phyloP scores from a whole-genome alignment of 2,113 vertebrate species.

The Serilophus lunatus region DNA sequence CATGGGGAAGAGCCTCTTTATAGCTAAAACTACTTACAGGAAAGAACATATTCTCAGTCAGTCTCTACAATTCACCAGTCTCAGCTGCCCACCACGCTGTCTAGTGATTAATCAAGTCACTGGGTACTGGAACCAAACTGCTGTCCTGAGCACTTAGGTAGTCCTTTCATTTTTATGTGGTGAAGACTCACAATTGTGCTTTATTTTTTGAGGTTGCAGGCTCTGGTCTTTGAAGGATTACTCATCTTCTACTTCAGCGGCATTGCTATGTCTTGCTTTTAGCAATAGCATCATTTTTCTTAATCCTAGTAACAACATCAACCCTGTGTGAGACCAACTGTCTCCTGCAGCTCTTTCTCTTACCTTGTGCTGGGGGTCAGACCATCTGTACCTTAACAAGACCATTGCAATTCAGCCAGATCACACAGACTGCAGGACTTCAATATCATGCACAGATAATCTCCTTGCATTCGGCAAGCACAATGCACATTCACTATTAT shows the following conservation, averaged over 20 bases:
- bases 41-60: not conserved
- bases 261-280: not conserved
- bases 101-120: not conserved
- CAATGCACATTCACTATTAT: not conserved
- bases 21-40: not conserved
- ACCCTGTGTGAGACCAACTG: not conserved
- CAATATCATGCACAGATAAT: not conserved
- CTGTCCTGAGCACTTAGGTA: not conserved
- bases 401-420: not conserved
- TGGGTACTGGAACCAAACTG: not conserved
- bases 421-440: not conserved
- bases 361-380: not conserved
- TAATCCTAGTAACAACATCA: not conserved
- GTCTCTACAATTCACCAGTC: not conserved
- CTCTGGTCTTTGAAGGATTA: not conserved
- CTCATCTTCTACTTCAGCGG: not conserved
- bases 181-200: not conserved
- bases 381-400: not conserved
- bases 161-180: accelerated
- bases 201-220: not conserved
- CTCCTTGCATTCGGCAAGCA: not conserved
- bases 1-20: not conserved
- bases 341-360: not conserved
- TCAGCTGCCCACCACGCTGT: accelerated
- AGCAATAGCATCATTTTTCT: not conserved